Evolutionary conservation across 2,888 invertebrate species (phyloP).

Genomic region (Zaprionus lineosus): DNA sequence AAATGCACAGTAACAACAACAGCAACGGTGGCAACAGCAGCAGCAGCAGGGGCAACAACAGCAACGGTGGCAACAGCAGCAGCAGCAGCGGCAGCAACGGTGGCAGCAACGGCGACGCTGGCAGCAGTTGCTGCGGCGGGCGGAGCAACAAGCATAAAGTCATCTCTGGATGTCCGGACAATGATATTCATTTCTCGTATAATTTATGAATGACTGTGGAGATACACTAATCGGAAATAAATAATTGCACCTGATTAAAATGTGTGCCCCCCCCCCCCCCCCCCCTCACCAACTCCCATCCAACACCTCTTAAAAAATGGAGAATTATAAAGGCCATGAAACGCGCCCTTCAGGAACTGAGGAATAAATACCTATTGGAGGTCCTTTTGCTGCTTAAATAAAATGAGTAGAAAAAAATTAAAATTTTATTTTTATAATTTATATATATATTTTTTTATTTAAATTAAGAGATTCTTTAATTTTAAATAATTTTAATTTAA

Average conservation of each 20-base stretch:
- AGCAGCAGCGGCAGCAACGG: constrained; percentile 9
- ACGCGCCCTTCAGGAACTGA: too few species aligned
- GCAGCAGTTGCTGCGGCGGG: neutral
- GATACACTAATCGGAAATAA: constrained; percentile 4
- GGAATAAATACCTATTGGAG: too few species aligned
- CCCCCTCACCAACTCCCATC: too few species aligned
- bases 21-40: constrained; percentile 1
- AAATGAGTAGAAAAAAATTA: too few species aligned
- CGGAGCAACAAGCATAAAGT: constrained; percentile 1
- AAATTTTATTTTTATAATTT: too few species aligned
- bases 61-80: constrained; percentile 11
- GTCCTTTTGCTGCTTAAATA: too few species aligned
- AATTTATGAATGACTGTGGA: neutral
- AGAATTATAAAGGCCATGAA: too few species aligned
- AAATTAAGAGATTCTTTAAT: too few species aligned
- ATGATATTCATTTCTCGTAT: neutral
- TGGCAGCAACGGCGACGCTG: constrained; percentile 10
- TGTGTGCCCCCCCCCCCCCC: too few species aligned
- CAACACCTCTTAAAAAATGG: too few species aligned
- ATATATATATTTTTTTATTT: too few species aligned
- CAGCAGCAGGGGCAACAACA: constrained; percentile 13
- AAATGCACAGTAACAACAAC: constrained; percentile 34
- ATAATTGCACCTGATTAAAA: neutral
- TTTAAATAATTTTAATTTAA: too few species aligned
- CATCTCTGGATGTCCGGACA: constrained; percentile 18